Conservation (phyloP, 2,797 vertebrate species). For the Coregonus sp. region DNA sequence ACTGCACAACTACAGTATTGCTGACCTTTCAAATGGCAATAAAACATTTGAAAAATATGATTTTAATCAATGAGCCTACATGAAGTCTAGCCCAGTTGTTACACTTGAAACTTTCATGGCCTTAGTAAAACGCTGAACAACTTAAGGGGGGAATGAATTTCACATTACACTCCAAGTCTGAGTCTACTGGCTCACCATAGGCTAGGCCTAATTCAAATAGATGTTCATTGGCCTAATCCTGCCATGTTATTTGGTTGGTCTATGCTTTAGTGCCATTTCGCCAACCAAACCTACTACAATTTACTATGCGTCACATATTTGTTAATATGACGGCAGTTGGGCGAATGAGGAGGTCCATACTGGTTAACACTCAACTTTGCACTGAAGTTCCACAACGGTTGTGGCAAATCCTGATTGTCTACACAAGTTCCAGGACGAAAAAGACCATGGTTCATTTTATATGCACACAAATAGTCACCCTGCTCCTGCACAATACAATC, state of each 20-base stretch:
- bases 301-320: neutral
- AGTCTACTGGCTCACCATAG: neutral
- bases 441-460: too few relatives aligned
- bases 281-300: neutral
- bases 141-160: neutral
- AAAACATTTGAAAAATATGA: too few relatives aligned
- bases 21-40: neutral
- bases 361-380: too few relatives aligned
- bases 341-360: neutral
- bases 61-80: too few relatives aligned
- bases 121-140: neutral
- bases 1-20: neutral
- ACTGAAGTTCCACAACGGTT: too few relatives aligned
- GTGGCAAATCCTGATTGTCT: too few relatives aligned
- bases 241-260: too few relatives aligned
- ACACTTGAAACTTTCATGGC: neutral
- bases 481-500: too few relatives aligned
- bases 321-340: neutral
- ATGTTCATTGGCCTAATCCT: neutral
- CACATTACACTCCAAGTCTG: neutral
- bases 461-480: too few relatives aligned
- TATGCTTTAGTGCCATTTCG: neutral
- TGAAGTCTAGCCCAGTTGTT: neutral
- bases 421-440: too few relatives aligned
- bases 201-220: neutral